Percentiles rank a stretch among this genome's conserved stretches.
Evolutionary conservation across 2,797 vertebrate genomes (phyloP).

Genomic region (Pteronotus mesoamericanus): DNA sequence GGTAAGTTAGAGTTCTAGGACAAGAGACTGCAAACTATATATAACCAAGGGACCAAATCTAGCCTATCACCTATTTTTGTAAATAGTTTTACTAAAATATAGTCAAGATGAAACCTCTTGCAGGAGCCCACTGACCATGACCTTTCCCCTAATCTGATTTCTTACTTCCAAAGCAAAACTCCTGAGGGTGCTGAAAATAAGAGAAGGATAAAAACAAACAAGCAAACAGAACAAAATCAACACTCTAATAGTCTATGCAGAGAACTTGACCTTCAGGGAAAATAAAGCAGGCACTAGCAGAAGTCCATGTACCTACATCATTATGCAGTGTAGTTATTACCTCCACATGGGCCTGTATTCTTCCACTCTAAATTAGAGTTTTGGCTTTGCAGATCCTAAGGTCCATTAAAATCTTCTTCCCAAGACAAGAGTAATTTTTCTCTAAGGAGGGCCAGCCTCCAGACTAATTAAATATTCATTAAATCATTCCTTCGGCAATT

Average conservation of each 20-base stretch:
- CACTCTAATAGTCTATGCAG: neutral
- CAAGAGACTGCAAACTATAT: neutral
- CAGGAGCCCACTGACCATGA: neutral
- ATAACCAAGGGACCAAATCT: neutral
- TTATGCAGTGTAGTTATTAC: fast-evolving
- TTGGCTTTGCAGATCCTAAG: neutral
- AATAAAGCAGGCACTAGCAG: neutral
- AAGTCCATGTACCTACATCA: fast-evolving
- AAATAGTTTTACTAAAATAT: neutral
- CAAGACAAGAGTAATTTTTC: conserved; percentile 4
- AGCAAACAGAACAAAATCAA: neutral
- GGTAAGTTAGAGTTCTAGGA: neutral
- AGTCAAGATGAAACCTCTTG: neutral
- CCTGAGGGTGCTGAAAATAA: neutral
- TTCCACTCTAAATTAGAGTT: neutral
- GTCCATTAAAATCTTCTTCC: conserved; percentile 10
- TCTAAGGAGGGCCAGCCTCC: neutral
- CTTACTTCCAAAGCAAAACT: neutral
- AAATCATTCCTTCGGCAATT: neutral
- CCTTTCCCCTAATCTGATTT: neutral
- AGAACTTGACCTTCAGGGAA: neutral
- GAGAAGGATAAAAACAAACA: neutral
- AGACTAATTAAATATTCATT: neutral
- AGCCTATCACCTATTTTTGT: neutral
- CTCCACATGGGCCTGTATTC: neutral